Base-by-base conservation (phyloP, 2,797 vertebrate genomes). In the Myotis myotis region DNA sequence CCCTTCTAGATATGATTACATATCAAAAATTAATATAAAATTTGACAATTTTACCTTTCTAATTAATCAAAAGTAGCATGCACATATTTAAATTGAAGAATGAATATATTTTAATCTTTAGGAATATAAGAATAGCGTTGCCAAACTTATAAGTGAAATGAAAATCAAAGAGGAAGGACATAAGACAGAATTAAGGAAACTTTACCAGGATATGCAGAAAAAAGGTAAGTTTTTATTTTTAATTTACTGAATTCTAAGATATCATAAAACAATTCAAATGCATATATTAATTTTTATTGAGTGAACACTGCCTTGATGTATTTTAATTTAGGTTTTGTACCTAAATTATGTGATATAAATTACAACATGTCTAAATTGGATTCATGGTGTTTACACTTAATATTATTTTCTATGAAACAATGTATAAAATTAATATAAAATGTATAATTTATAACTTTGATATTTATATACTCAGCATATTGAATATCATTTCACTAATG, bases 121-220 rank as follows among this genome's bases (percentile, higher is more conserved):
- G 98, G 98, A 98, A 55, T 97, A 98, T 97, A 98, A 98, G 80
- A 97, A 92, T 94, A 95, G 98, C 89, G 94, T 98, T 95, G 96
- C 98, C 85, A 98, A 96, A 94, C 96, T 98, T 94, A 44, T 89
- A 78, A 94, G 2, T 94, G 97, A 98, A 96, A 97, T 98, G 71
- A 97, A 98, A 98, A 98, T 92, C 92, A 98, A 98, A 96, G 98
- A 98, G 20, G 97, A 98, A 51, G 97, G 96, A 78, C 96, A 98
- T 89, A 98, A 97, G 81, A 49, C 36, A 71, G 97, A 98, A 96
- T 91, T 98, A 91, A 94, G 44, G 86, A 98, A 98, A 92, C 2
- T 98, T 95, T 96, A 97, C 25, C 94, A 96, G 0, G 74, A 98
- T n/a, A 87, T 98, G 80, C 97, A 97, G 62, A 97, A 95, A 96